Percentiles rank a stretch among this genome's conserved stretches.
phyloP scores from a whole-genome alignment of 2,888 invertebrate genomes.

The Drosophila anomelani region DNA sequence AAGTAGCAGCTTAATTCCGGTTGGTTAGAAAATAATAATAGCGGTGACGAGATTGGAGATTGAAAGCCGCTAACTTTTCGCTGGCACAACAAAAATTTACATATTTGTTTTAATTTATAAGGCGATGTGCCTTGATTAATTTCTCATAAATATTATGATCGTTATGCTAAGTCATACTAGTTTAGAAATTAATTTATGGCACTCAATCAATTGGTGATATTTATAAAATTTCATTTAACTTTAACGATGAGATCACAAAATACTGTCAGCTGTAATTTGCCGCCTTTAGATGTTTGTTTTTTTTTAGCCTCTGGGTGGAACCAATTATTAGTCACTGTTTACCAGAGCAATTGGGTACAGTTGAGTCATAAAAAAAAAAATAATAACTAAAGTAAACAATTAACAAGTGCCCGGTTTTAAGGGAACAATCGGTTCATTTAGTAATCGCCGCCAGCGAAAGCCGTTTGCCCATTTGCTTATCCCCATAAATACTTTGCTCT shows the following conservation, averaged over 20 bases:
- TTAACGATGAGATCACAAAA: constrained; percentile 23
- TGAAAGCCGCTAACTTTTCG: constrained; percentile 8
- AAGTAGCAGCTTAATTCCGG: constrained; percentile 43
- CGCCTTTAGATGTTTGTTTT: not conserved
- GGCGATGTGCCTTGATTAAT: not conserved
- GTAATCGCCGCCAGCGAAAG: constrained; percentile 20
- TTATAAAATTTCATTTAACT: not conserved
- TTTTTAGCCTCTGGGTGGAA: not conserved
- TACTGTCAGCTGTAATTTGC: not conserved
- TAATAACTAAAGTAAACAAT: constrained; percentile 16
- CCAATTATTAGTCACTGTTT: constrained; percentile 1
- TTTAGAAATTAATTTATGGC: not conserved
- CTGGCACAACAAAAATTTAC: constrained; percentile 1
- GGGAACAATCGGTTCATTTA: constrained; percentile 38
- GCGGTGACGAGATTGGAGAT: constrained; percentile 48
- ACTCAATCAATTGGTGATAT: constrained; percentile 1
- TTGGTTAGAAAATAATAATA: constrained; percentile 47
- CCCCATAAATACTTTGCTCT: constrained; percentile 11
- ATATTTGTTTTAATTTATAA: constrained; percentile 19
- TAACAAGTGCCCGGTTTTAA: constrained; percentile 18
- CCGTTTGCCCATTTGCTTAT: constrained; percentile 21
- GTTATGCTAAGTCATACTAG: not conserved
- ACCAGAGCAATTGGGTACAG: constrained; percentile 7
- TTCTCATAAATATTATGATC: constrained; percentile 11
- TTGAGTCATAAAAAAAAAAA: constrained; percentile 1